Conservation (phyloP, 2,888 invertebrate species). For the Hydriomena furcata region DNA sequence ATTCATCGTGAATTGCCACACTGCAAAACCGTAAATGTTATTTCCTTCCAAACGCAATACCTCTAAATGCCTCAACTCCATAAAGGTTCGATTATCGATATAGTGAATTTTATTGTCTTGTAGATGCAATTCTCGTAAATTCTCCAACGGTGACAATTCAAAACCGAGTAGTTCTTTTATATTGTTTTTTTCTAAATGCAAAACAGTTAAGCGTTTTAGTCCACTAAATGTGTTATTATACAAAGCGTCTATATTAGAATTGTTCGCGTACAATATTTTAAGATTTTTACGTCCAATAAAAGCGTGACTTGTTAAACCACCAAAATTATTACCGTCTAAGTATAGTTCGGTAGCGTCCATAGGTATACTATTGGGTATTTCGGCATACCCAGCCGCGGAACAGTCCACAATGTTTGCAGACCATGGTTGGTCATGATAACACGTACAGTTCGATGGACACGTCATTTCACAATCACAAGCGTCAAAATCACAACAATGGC, state of each 20-base stretch:
- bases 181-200: conserved; percentile 95
- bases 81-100: conserved; percentile 94
- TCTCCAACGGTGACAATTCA: conserved; percentile 92
- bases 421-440: conserved; percentile 97
- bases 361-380: conserved; percentile 93
- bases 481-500: conserved; percentile 98
- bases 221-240: conserved; percentile 96
- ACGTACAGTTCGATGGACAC: conserved; percentile 96
- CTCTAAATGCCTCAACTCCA: conserved; percentile 91
- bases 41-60: conserved; percentile 94
- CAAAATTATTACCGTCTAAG: conserved; percentile 95
- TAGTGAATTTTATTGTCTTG: conserved; percentile 92
- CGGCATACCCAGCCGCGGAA: conserved; percentile 90
- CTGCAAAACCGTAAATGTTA: conserved; percentile 90
- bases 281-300: conserved; percentile 96
- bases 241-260: conserved; percentile 92
- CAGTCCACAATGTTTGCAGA: conserved; percentile 96
- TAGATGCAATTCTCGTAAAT: conserved; percentile 92
- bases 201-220: conserved; percentile 88
- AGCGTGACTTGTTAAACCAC: conserved; percentile 93
- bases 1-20: conserved; percentile 93
- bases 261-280: conserved; percentile 93
- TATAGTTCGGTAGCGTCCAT: conserved; percentile 98
- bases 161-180: conserved; percentile 91
- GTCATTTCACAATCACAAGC: conserved; percentile 99